Base-by-base conservation (phyloP, 2,113 vertebrate genomes). In the Prolemur simus region DNA sequence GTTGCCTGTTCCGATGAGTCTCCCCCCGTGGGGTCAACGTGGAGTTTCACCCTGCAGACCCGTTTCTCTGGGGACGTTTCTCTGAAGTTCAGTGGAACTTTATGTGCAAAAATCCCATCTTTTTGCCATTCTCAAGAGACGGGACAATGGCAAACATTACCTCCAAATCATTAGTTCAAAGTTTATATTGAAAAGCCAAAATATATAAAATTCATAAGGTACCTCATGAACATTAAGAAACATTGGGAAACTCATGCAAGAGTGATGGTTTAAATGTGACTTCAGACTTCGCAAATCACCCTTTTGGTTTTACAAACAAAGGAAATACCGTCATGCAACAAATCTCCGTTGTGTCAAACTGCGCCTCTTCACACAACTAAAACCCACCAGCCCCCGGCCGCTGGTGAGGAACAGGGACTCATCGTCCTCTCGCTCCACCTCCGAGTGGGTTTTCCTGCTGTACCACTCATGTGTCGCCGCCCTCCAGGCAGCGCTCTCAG, bases 381-480 rank as follows among this genome's bases (percentile, higher is more conserved):
- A 3, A n/a, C 20, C 6, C 25, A 0, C 42, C 71, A 37, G 20
- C 13, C 0, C 11, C 15, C 11, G 13, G 9, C 18, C 18, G 47
- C 2, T 4, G 0, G 5, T 6, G 45, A 9, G 1, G 3, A 13
- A 20, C 32, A 25, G 23, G 25, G 58, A 60, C 23, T 60, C 9
- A 3, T 60, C 58, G 2, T 23, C 47, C 17, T 54, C 56, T 27
- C 14, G 23, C 32, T 25, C 49, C 74, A 12, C 15, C 71, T 52
- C 25, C 20, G 21, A 7, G 18, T 3, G 0, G 4, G 11, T 10
- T 20, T 2, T 9, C 25, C 60, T 3, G 25, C 12, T 21, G 2
- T 7, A 13, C 56, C 6, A 0, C 2, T 42, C 34, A 10, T 11
- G 0, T 6, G 0, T 11, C 17, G 8, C 18, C 2, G 20, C 32